phyloP scores from a whole-genome alignment of 1,140 invertebrate genomes.

The Macrobrachium rosenbergii region DNA sequence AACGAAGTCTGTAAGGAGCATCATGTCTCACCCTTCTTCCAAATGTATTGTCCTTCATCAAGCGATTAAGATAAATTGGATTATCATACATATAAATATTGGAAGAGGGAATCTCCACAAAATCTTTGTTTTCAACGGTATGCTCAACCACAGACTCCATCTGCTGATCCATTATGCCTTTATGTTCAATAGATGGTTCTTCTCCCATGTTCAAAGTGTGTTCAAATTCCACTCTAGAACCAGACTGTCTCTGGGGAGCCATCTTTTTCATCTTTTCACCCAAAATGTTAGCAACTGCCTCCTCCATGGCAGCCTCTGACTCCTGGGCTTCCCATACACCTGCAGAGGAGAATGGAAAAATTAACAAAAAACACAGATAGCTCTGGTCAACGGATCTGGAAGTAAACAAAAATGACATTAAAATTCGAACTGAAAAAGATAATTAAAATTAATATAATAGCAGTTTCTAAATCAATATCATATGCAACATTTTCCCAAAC shows the following conservation, averaged over 20 bases:
- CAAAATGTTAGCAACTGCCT: slow-evolving; percentile 54
- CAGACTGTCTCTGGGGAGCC: slow-evolving; percentile 6
- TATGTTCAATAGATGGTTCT: slow-evolving; percentile 29
- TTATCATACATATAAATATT: slow-evolving; percentile 58
- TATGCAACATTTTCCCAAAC: no score
- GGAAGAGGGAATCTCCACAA: slow-evolving; percentile 45
- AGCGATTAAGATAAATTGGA: slow-evolving; percentile 40
- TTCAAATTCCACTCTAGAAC: slow-evolving; percentile 19
- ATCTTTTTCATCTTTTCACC: slow-evolving; percentile 51
- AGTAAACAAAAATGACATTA: no score
- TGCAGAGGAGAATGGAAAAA: slow-evolving; percentile 16
- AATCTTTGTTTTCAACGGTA: slow-evolving; percentile 40
- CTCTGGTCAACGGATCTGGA: no score
- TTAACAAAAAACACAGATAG: no score
- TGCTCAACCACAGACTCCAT: slow-evolving; percentile 36
- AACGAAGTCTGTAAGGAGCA: slow-evolving; percentile 50
- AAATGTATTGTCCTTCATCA: slow-evolving; percentile 61
- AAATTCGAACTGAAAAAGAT: not conserved
- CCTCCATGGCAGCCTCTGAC: slow-evolving; percentile 55
- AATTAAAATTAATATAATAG: not conserved
- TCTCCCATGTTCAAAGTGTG: slow-evolving; percentile 10
- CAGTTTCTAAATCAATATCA: not conserved
- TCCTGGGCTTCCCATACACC: slow-evolving; percentile 42
- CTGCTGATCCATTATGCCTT: slow-evolving; percentile 9
- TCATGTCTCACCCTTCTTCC: slow-evolving; percentile 49